These are phyloP conservation scores for Linnaemya vulpina DNA, from an alignment of 2,888 invertebrate genomes.

Conservation along the genomic window DNA sequence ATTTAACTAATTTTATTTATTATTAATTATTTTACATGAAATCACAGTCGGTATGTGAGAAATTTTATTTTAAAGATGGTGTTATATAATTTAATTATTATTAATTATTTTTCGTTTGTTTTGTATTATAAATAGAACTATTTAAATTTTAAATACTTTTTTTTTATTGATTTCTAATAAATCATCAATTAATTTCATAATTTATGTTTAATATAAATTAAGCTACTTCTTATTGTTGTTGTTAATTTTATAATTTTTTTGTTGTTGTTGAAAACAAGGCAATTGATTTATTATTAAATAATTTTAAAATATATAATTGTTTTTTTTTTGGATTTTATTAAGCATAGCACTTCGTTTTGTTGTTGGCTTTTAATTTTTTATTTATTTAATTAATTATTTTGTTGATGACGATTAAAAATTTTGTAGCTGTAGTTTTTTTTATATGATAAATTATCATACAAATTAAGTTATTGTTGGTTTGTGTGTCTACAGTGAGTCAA, in stretches of 20 bases:
- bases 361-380: slow-evolving; percentile 49
- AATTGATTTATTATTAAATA: slow-evolving; percentile 68
- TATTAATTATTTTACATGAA: slow-evolving; percentile 79
- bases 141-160: slow-evolving; percentile 33
- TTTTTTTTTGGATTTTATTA: slow-evolving; percentile 67
- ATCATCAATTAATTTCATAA: slow-evolving; percentile 33
- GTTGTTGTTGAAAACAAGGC: slow-evolving; percentile 74
- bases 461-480: background rate
- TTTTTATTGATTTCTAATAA: slow-evolving; percentile 45
- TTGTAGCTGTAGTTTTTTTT: slow-evolving; percentile 8
- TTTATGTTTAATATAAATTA: slow-evolving; percentile 48
- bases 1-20: slow-evolving; percentile 35
- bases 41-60: slow-evolving; percentile 84
- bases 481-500: too few species aligned
- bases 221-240: slow-evolving; percentile 44
- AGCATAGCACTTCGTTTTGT: slow-evolving; percentile 63
- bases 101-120: slow-evolving; percentile 53
- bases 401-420: slow-evolving; percentile 5
- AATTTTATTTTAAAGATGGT: slow-evolving; percentile 75
- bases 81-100: slow-evolving; percentile 54
- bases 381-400: slow-evolving; percentile 31
- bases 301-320: slow-evolving; percentile 73
- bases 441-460: background rate
- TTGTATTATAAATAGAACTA: slow-evolving; percentile 51
- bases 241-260: slow-evolving; percentile 6